Evolutionary conservation across 2,113 vertebrate species (phyloP), one percentile per base, ranked within the genome.

Genomic region (Thoracochromis brauschi): DNA sequence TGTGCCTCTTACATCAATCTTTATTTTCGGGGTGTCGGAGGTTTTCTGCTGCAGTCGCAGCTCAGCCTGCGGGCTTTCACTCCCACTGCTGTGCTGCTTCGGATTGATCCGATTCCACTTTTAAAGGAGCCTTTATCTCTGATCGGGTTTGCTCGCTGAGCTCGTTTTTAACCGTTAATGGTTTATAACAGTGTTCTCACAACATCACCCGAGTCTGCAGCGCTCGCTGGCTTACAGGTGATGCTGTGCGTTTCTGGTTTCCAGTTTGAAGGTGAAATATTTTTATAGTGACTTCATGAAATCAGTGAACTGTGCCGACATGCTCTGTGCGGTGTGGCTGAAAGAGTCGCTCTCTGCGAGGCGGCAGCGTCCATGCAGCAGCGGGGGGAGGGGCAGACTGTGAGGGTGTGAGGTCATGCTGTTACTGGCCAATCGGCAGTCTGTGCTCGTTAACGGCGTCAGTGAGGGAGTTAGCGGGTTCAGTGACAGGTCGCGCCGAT

Each of bases 351-450:
- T 49, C 24, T 75, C 16, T 31, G 40, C 6, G 68, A 75, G 42
- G 71, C 16, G 10, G 71, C 71, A 78, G 79, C 14, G 4, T 57
- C 53, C 80, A 87, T 40, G 82, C 65, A 13, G 45, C 73, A 51
- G 45, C 49, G 5, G 57, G 38, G 19, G 45, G 19, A 8, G 31
- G 45, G 58, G 6, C 12, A 16, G 42, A 8, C 21, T 12, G 12
- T 51, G 81, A 17, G 79, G 68, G 24, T 26, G 65, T 83, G 88
- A 84, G 21, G 45, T 92, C 90, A 93, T 87, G 89, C 86, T 78
- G 85, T 85, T 57, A 86, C 60, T 6, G 17, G 53, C 88, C 82
- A 88, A 88, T 91, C 75, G 81, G 87, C 45, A 21, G 82, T 2
- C 2, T 29, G 82, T 42, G 80, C 58, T 86, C 21, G 3, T 85